A percentile compares a stretch with the other conserved stretches of the same genome.
Evolutionary conservation across 2,113 vertebrate genomes (phyloP).

Genomic region (Taurulus bubalis): DNA sequence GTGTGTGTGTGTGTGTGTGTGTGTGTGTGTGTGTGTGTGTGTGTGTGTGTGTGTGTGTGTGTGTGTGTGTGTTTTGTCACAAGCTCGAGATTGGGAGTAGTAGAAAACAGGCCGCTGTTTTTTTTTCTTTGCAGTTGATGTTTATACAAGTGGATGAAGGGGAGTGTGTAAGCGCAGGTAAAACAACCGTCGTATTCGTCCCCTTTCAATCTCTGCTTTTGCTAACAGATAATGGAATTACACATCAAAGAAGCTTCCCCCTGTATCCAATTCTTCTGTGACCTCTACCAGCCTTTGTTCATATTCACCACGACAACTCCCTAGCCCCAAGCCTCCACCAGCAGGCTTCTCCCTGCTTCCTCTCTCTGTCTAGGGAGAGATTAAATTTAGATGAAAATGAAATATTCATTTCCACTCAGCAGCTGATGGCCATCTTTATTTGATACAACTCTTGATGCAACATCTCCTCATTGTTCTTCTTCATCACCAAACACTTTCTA

Average conservation of each 20-base stretch:
- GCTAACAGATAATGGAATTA: conserved; percentile 72
- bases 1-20: conserved; percentile 15
- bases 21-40: conserved; percentile 15
- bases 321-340: conserved; percentile 42
- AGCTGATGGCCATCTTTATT: conserved; percentile 77
- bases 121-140: conserved; percentile 39
- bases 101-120: conserved; percentile 32
- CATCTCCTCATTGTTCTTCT: conserved; percentile 61
- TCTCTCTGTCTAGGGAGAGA: conserved; percentile 59
- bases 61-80: conserved; percentile 6
- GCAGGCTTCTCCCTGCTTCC: conserved; percentile 57
- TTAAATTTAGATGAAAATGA: conserved; percentile 82
- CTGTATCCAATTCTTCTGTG: conserved; percentile 68
- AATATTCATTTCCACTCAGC: conserved; percentile 79
- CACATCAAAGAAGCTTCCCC: conserved; percentile 67
- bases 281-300: conserved; percentile 78
- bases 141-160: conserved; percentile 58
- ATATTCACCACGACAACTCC: conserved; percentile 72
- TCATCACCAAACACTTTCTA: conserved; percentile 36
- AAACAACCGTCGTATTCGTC: conserved; percentile 59
- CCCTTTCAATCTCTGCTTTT: conserved; percentile 65
- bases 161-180: conserved; percentile 53
- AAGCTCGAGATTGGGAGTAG: neutral
- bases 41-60: conserved; percentile 20
- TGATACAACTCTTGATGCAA: conserved; percentile 62